Percentiles rank a stretch among this genome's conserved stretches.
Evolutionary conservation across 2,888 invertebrate species (phyloP).

Genomic region (Pantelozetes paolii): DNA sequence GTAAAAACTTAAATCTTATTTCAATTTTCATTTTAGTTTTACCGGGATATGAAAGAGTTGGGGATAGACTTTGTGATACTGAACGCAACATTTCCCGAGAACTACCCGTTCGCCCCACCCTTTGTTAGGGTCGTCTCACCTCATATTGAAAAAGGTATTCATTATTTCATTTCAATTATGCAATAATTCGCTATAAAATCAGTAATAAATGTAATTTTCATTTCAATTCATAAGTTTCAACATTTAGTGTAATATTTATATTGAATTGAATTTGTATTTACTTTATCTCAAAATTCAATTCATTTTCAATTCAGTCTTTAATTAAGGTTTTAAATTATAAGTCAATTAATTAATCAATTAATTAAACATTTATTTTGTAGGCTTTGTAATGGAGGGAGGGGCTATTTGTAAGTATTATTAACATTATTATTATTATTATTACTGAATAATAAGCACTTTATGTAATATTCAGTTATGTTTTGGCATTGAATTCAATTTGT

Average conservation of each 20-base stretch:
- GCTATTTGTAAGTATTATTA: constrained; percentile 61
- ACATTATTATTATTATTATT: not conserved
- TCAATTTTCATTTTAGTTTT: constrained; percentile 56
- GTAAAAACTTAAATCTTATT: too few species aligned
- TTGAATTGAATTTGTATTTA: not conserved
- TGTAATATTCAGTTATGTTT: too few species aligned
- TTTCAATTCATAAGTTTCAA: not conserved
- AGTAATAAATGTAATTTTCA: not conserved
- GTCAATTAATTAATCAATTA: not conserved
- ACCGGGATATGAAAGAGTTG: constrained; percentile 68
- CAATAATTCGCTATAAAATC: not conserved
- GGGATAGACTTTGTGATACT: constrained; percentile 69
- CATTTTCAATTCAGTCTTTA: too few species aligned
- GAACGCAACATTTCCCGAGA: constrained; percentile 66
- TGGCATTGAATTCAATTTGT: too few species aligned
- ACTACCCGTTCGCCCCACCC: constrained; percentile 82
- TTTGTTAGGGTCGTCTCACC: constrained; percentile 68
- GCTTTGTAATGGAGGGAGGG: constrained; percentile 73
- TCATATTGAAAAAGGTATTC: constrained; percentile 63
- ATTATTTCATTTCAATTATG: not conserved
- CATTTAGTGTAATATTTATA: constrained; percentile 3
- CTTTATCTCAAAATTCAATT: not conserved
- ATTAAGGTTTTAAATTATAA: too few species aligned
- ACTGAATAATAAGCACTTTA: too few species aligned
- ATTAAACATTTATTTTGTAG: constrained; percentile 50